Evolutionary conservation across 2,888 invertebrate genomes (phyloP), one percentile per base, ranked within the genome.

Genomic region (Didymodactylos carnosus): DNA sequence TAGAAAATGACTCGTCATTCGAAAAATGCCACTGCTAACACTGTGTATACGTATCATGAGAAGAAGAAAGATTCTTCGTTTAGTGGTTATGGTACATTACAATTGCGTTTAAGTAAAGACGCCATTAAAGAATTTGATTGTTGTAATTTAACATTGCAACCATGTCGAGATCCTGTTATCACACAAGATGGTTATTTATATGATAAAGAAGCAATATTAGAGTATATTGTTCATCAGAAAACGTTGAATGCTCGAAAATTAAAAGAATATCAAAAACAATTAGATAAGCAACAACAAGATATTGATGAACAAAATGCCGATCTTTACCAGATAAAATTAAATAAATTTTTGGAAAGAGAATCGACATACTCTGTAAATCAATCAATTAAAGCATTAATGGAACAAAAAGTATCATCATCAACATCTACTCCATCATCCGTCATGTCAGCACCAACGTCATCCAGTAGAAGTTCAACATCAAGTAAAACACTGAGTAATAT

Each of bases 31-130:
- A 99, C 98, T 2, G 97, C 98, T 1, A 93, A 94, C 75, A 92
- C 95, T 13, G 95, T 97, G 14, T 99, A 98, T 82, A 94, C 97
- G 0, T 97, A 98, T 80, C 92, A 94, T 79, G 98, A 98, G 82
- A 92, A 94, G 84, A 91, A 93, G 82, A 93, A 93, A 81, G 97
- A 98, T 82, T 92, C 94, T 2, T 88, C 90, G 53, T 89, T 78
- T 13, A 94, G 94, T 19, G 97, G 97, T 11, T 98, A 94, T 83
- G 95, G 87, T 4, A 85, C 86, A 23, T 81, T 85, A 75, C 80
- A 82, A 71, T 79, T 83, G 4, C 86, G 97, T 79, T 88, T 97
- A 71, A 93, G 94, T 7, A 97, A 93, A 82, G 94, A 94, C 85
- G 92, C 93, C 0, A 88, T 94, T 5, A 91, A 81, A 84, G 92